Evolutionary conservation across 2,113 vertebrate genomes (phyloP).

Genomic region (Zosterops pallidus): DNA sequence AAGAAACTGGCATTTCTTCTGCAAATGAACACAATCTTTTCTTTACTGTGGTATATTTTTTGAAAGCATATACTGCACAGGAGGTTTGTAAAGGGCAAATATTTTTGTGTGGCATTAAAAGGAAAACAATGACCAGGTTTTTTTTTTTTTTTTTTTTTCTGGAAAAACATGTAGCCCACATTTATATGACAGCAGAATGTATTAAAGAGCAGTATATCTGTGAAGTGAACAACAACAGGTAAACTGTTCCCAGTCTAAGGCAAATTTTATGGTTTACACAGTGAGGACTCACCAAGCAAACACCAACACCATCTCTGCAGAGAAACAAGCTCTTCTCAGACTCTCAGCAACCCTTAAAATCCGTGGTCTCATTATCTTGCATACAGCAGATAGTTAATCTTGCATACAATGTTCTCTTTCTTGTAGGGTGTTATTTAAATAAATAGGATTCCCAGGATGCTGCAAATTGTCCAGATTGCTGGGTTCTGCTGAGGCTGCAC

Average conservation of each 20-base stretch:
- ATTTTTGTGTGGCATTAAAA: slow-evolving; percentile 33
- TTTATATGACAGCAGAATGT: not conserved
- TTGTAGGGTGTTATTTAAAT: not conserved
- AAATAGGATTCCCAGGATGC: not conserved
- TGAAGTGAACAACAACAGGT: not conserved
- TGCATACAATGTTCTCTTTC: not conserved
- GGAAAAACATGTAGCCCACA: not conserved
- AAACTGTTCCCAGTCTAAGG: not conserved
- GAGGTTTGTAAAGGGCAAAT: not conserved
- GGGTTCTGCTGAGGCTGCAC: not conserved
- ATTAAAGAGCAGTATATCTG: not conserved
- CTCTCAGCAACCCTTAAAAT: not conserved
- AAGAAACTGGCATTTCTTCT: not conserved
- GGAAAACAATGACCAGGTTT: slow-evolving; percentile 4
- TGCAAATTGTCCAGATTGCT: not conserved
- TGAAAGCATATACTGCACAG: not conserved
- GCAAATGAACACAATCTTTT: not conserved
- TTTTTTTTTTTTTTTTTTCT: not conserved
- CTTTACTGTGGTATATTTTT: not conserved
- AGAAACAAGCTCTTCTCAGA: not conserved
- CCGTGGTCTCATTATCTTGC: not conserved
- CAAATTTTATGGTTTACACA: not conserved
- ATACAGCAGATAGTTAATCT: not conserved
- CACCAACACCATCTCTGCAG: not conserved
- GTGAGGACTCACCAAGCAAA: not conserved